Evolutionary conservation across 2,888 invertebrate genomes (phyloP).

Genomic region (Andrena praecox): DNA sequence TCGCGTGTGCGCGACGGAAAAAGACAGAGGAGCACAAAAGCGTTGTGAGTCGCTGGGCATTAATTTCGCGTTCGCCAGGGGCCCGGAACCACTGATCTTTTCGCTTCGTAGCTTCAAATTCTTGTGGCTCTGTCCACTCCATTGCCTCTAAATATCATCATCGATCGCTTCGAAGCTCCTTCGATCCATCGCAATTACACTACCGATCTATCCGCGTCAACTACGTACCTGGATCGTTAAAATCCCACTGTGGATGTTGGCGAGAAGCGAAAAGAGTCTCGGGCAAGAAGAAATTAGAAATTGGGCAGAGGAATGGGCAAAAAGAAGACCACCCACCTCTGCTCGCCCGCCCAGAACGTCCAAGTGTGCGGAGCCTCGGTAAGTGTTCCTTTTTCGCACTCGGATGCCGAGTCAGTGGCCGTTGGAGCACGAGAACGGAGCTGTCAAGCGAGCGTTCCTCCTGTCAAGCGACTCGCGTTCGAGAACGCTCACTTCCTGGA

Average conservation of each 20-base stretch:
- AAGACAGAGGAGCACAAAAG: constrained; percentile 13
- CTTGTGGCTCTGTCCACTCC: background rate
- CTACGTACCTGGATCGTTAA: no score
- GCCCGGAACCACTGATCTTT: background rate
- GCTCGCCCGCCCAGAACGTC: background rate
- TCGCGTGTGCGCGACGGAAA: constrained; percentile 22
- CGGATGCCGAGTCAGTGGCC: background rate
- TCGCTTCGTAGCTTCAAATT: constrained; percentile 36
- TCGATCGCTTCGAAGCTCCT: constrained; percentile 5
- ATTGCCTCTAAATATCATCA: no score
- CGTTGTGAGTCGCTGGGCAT: background rate
- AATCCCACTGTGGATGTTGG: no score
- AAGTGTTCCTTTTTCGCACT: background rate
- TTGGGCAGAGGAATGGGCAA: background rate
- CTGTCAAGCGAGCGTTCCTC: constrained; percentile 18
- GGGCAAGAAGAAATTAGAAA: background rate
- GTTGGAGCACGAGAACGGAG: background rate
- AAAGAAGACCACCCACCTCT: constrained; percentile 33
- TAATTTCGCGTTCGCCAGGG: constrained; percentile 24
- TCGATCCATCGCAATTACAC: background rate
- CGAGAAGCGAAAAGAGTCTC: background rate
- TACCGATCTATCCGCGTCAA: background rate
- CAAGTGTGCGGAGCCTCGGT: background rate
- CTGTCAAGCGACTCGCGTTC: constrained; percentile 31
- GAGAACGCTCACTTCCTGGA: constrained; percentile 26